A percentile compares a stretch with the other conserved stretches of the same genome.
Evolutionary conservation across 2,113 vertebrate genomes (phyloP).

Genomic region (Cheirogaleus medius): DNA sequence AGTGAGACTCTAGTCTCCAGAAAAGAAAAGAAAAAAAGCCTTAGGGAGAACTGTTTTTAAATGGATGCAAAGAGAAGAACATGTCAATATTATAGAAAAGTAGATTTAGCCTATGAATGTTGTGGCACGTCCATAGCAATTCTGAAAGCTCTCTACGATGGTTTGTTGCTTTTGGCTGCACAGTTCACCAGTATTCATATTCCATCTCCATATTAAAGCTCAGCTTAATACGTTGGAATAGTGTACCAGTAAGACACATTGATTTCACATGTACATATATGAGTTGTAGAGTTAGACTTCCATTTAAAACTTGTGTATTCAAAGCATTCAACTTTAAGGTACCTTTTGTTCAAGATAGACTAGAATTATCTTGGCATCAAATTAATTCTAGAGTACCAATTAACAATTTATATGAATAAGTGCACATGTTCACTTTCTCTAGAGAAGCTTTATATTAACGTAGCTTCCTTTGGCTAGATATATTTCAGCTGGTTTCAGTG

Average conservation of each 20-base stretch:
- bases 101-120: neutral
- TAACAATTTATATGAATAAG: neutral
- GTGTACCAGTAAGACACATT: neutral
- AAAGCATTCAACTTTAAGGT: neutral
- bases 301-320: neutral
- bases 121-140: neutral
- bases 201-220: neutral
- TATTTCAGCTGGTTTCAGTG: conserved; percentile 90
- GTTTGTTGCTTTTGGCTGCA: neutral
- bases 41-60: neutral
- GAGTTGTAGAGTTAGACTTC: neutral
- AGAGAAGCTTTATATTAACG: conserved; percentile 11
- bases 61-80: neutral
- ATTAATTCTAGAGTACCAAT: neutral
- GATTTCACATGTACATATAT: neutral
- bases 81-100: neutral
- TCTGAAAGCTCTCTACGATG: neutral
- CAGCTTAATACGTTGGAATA: neutral
- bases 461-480: conserved; percentile 83
- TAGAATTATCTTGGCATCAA: neutral
- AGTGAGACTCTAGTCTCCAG: no score
- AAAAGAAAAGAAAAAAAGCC: neutral
- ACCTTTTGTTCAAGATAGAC: neutral
- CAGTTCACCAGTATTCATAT: neutral
- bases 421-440: neutral